Base-by-base conservation (phyloP, 2,797 vertebrate species). In the Calcarius lapponicus region DNA sequence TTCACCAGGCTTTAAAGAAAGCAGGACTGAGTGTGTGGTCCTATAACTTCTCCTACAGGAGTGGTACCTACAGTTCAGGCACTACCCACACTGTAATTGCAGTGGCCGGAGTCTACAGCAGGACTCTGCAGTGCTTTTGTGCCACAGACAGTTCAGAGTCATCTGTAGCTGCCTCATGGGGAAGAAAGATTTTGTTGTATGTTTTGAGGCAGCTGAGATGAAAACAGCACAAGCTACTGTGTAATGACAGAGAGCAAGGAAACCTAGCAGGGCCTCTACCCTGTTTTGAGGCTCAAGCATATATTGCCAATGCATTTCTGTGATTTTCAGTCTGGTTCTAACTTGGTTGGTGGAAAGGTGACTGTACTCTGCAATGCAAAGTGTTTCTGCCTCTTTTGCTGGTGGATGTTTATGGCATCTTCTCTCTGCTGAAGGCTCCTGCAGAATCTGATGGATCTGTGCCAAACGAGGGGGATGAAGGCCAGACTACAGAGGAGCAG, bases 361-460 rank as follows among this genome's bases (percentile, higher is more conserved):
- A 17, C 66, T 65, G 0, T 54, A 12, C 40, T 58, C n/a, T 73
- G 40, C 32, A n/a, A 3, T 56, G 40, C 26, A 16, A 45, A 90
- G 29, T 86, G 7, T 67, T 66, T 79, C 36, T 90, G 48, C 24
- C 73, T 91, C 75, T 85, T 42, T 50, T 93, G 62, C 91, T 95
- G 50, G 51, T 22, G 92, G 75, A 66, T 96, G 80, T 38, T 76
- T 73, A 93, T 93, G 83, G 65, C 54, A 78, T 95, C 78, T 97
- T 97, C 86, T 97, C 66, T 97, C 69, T 95, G 75, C 93, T 95
- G 91, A 97, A 98, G 98, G 94, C 86, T 97, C 78, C 96, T 73
- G 60, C 95, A 96, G 97, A 97, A 92, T 95, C 96, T 96, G 98
- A 98, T 87, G 98, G 96, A 82, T 92, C 96, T 95, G 80, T 96